Evolutionary conservation across 2,888 invertebrate species (phyloP), one percentile per base, ranked within the genome.

Genomic region (Sinhomidia bicolor): DNA sequence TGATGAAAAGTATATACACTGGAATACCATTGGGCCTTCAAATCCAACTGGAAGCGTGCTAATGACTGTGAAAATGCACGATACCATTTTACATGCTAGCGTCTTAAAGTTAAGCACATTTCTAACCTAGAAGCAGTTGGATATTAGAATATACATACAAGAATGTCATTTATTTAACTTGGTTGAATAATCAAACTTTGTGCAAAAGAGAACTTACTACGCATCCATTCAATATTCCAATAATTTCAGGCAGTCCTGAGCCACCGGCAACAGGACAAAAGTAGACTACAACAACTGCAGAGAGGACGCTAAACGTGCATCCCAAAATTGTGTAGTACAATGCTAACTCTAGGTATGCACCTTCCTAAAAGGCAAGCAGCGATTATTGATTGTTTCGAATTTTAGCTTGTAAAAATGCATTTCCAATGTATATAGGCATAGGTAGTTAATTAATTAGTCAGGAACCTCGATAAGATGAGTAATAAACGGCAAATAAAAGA

Each of bases 41-140:
- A 94, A 94, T 23, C 94, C 94, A 3, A 94, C 93, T 14, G 94
- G 94, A 90, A 94, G 92, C 4, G 94, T 94, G 91, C 93, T 93
- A 0, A 94, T 93, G 26, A 94, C 94, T 23, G 94, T 93, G 41
- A 93, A 92, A 44, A 92, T 90, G 87, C 93, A 93, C 2, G 94
- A 93, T 23, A 93, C 86, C 82, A 93, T 93, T 92, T 94, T 94
- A 62, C 93, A 93, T 7, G 92, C 90, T 89, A 94, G 90, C 0
- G 93, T 94, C 91, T 93, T 93, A 17, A 93, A 91, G 84, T 93
- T 93, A 83, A 94, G 93, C 88, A 93, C 93, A 81, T 93, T 93
- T 17, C 93, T 91, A 0, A 94, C 91, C 92, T 92, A 44, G 7
- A n/a, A 32, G 41, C 78, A 65, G n/a, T 2, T 6, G 17, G 14